A percentile compares a stretch with the other conserved stretches of the same genome.
These are phyloP conservation scores for Hoplostethus atlanticus DNA, from an alignment of 2,797 vertebrate species.

Conservation along the genomic window DNA sequence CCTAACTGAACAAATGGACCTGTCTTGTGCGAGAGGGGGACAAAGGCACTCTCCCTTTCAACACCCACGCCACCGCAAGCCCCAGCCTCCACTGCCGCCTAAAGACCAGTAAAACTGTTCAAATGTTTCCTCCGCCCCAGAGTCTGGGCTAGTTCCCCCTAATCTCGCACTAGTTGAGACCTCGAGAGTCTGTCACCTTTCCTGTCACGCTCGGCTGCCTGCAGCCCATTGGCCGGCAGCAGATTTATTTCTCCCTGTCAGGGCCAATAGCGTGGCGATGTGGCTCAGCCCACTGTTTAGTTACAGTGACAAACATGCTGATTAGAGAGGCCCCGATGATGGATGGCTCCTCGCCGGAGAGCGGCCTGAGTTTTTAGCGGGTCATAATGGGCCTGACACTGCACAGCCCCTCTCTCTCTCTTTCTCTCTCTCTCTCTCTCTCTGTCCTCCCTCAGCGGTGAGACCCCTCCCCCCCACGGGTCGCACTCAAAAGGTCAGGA, in stretches of 20 bases:
- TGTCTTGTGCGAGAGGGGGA: conserved; percentile 71
- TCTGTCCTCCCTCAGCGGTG: conserved; percentile 65
- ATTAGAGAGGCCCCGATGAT: conserved; percentile 89
- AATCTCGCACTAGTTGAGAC: conserved; percentile 80
- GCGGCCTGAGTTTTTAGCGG: conserved; percentile 91
- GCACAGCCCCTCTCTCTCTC: conserved; percentile 77
- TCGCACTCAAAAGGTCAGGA: conserved; percentile 84
- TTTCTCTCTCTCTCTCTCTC: conserved; percentile 64
- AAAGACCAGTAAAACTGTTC: conserved; percentile 71
- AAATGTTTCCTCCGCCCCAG: conserved; percentile 73
- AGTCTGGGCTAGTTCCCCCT: conserved; percentile 73
- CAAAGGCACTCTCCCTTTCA: conserved; percentile 75
- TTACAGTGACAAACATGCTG: conserved; percentile 91
- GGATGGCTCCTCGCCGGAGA: conserved; percentile 89
- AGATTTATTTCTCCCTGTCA: conserved; percentile 91
- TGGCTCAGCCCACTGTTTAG: conserved; percentile 86
- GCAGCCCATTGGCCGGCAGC: conserved; percentile 85
- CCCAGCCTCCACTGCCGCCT: conserved; percentile 60
- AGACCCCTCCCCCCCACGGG: conserved; percentile 80
- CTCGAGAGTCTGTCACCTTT: conserved; percentile 82
- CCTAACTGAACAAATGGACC: conserved; percentile 84
- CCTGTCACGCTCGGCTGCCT: conserved; percentile 85
- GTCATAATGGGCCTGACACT: conserved; percentile 92
- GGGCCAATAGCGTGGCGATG: conserved; percentile 85
- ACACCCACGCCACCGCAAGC: conserved; percentile 58